These are phyloP conservation scores for Halichoerus grypus DNA, from an alignment of 2,113 vertebrate species.

Conservation along the genomic window DNA sequence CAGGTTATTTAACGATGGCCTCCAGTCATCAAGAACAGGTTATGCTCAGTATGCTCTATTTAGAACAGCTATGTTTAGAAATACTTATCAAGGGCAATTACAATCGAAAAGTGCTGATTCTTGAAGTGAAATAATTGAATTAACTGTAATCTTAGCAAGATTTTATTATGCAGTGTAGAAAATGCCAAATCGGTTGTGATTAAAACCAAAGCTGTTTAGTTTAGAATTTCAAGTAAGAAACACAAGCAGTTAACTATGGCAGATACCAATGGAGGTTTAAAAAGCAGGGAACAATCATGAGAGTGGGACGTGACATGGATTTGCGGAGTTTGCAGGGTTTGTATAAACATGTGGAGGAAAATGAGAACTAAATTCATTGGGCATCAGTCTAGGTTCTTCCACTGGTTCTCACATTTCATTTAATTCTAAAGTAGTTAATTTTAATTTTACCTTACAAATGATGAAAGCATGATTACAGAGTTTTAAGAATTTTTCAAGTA, in stretches of 20 bases:
- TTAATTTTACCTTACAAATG: not conserved
- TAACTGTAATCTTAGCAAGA: not conserved
- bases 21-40: not conserved
- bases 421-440: not conserved
- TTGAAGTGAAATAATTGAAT: not conserved
- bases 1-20: not conserved
- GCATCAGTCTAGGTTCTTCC: not conserved
- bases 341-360: not conserved
- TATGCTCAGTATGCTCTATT: not conserved
- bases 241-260: not conserved
- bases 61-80: not conserved
- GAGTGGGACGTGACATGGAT: not conserved
- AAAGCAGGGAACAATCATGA: not conserved
- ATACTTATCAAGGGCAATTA: constrained; percentile 24
- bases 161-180: not conserved
- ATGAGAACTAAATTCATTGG: not conserved
- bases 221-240: constrained; percentile 30
- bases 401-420: not conserved
- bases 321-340: not conserved
- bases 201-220: not conserved
- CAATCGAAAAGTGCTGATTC: constrained; percentile 37
- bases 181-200: not conserved
- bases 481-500: not conserved
- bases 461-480: not conserved
- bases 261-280: not conserved